Conservation (phyloP, 1,140 invertebrate species). For the Drosophila mauritiana region DNA sequence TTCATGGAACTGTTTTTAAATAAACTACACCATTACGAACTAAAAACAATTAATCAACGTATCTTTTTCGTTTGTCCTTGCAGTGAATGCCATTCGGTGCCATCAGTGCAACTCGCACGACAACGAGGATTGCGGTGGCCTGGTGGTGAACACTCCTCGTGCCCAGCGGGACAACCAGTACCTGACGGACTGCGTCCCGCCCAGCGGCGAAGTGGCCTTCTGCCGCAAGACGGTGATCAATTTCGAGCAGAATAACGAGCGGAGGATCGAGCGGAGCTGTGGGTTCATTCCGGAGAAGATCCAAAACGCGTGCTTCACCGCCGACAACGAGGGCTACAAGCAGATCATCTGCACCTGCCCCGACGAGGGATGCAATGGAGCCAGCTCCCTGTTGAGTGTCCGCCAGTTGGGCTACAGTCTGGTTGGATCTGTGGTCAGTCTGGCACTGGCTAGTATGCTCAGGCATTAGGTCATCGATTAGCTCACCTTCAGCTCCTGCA, state of each 20-base stretch:
- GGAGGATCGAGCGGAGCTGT: slow-evolving; percentile 85
- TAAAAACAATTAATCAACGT: not conserved
- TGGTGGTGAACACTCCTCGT: slow-evolving; percentile 67
- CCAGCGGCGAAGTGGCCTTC: slow-evolving; percentile 39
- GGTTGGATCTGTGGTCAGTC: slow-evolving; percentile 29
- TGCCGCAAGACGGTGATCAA: slow-evolving; percentile 75
- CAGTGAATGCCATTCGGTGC: slow-evolving; percentile 88
- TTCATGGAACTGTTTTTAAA: not conserved
- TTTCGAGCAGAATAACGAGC: slow-evolving; percentile 84
- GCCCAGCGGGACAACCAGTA: slow-evolving; percentile 67
- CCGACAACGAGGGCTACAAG: slow-evolving; percentile 86
- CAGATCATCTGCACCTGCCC: slow-evolving; percentile 87
- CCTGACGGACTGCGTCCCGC: slow-evolving; percentile 55
- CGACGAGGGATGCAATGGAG: slow-evolving; percentile 85
- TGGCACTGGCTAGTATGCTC: slow-evolving; percentile 31
- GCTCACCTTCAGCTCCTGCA: not conserved
- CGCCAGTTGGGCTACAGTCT: slow-evolving; percentile 39
- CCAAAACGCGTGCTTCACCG: slow-evolving; percentile 85
- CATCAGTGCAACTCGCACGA: slow-evolving; percentile 93
- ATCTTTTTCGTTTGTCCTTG: slow-evolving; percentile 5
- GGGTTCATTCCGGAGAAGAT: slow-evolving; percentile 84
- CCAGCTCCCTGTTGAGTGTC: slow-evolving; percentile 23
- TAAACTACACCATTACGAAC: too few relatives aligned
- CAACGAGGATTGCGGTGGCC: slow-evolving; percentile 88
- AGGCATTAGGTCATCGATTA: slow-evolving; percentile 24